These are phyloP conservation scores for Coreius guichenoti DNA, from an alignment of 2,797 vertebrate genomes.

Conservation along the genomic window DNA sequence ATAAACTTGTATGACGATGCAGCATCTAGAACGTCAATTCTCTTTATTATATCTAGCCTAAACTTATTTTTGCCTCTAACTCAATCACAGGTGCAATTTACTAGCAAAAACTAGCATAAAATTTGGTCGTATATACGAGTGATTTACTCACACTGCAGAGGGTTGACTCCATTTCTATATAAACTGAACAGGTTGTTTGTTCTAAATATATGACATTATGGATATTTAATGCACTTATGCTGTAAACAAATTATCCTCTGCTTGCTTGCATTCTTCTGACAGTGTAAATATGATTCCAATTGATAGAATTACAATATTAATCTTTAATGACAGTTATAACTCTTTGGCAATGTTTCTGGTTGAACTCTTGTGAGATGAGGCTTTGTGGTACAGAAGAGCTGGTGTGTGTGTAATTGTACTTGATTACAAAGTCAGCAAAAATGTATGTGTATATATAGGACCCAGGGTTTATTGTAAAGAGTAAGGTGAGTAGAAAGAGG, in stretches of 20 bases:
- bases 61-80: no score
- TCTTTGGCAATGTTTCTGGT: not conserved
- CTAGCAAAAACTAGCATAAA: no score
- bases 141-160: no score
- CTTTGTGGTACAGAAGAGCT: not conserved
- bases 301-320: not conserved
- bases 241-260: not conserved
- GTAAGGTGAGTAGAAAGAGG: not conserved
- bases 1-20: no score
- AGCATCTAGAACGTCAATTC: no score
- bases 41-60: no score
- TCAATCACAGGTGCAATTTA: no score
- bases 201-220: not conserved
- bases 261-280: constrained; percentile 4
- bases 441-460: constrained; percentile 4
- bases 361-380: not conserved
- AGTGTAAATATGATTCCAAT: not conserved
- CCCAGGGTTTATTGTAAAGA: not conserved
- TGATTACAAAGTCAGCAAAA: constrained; percentile 28
- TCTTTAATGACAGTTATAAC: constrained; percentile 18
- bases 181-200: not conserved
- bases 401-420: not conserved
- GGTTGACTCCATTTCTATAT: not conserved
- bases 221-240: not conserved
- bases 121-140: no score